Evolutionary conservation across 2,113 vertebrate genomes (phyloP), one percentile per base, ranked within the genome.

Genomic region (Elaphurus davidianus): DNA sequence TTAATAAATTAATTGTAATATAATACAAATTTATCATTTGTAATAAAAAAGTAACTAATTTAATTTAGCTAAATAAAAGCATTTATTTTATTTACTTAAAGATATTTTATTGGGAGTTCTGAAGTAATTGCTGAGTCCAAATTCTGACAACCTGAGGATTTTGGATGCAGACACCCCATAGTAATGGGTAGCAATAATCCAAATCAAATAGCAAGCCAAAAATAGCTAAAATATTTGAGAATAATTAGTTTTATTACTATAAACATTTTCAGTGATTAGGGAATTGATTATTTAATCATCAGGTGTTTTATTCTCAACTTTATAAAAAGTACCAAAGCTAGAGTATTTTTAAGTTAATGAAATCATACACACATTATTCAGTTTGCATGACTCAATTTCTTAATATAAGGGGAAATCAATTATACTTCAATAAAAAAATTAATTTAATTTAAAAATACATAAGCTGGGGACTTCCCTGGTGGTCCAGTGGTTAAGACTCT

Each of bases 301-400:
- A 23, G 28, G 27, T 16, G n/a, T 87, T 93, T 97, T 86, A n/a
- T 85, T 87, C 40, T 74, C 30, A 60, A 59, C 64, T 94, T 85
- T 64, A 85, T 82, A 90, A 88, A 93, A 84, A 50, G 15, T 87
- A 27, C 43, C 25, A 67, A 67, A 82, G 5, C n/a, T 17, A 17
- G 54, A 36, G 27, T 81, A 88, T 96, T 96, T 93, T 94, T 91
- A 96, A 88, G 47, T 76, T 85, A 67, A 94, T 96, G 62, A 88
- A 82, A 76, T 93, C 94, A 91, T 59, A 78, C 54, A 64, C 74
- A 82, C 60, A 71, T 85, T 97, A 96, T 93, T 81, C 96, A 96
- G 89, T 95, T 91, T 23, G 11, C 27, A 64, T 89, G 71, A 95
- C 33, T 91, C 59, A 43, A 15, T 55, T 97, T 96, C 85, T 97